Evolutionary conservation across 30 jellyfish, hydroid and myxozoan species (phyloP), one percentile per base, ranked within the genome.

Genomic region (Turritopsis dohrnii): DNA sequence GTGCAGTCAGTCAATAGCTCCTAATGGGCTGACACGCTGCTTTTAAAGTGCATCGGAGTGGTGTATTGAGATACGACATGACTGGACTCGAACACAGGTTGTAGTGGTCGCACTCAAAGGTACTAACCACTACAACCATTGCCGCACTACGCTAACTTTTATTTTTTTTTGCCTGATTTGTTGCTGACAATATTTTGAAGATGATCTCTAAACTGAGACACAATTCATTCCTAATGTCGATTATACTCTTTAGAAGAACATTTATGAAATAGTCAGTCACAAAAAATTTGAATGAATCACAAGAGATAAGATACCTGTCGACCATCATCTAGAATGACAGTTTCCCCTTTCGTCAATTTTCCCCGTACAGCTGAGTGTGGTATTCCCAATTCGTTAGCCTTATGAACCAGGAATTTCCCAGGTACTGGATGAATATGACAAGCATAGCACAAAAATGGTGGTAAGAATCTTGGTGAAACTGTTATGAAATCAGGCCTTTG

Each of bases 351-450:
- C 81, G 87, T 76, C 29, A 94, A 92, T 52, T 76, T 71, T 21
- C 96, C 85, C 81, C 81, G 86, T 88, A 87, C 75, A 16, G 97
- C 97, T 0, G 97, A 96, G 72, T 86, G 84, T 18, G 99, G 97
- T 13, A 94, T 96, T 65, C 99, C 97, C 73, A 94, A 94, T 28
- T 83, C 54, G 20, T 76, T 79, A 28, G 99, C 99, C 29, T 80
- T 87, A 69, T 82, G 76, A 8, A 92, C 90, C 26, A 88, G 85
- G 54, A 94, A 84, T 71, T 89, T 88, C 30, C 99, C 99, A 26
- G 99, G 99, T 75, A 84, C 83, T 81, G 94, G 91, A 29, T 76
- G 85, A 17, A 94, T 85, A 27, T 84, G 88, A 60, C 87, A 80
- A 1, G 71, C 75, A 80, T 80, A 80, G 29, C 87, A 52, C 79